phyloP scores from a whole-genome alignment of 2,888 invertebrate species.

The Drosophila algonquin region DNA sequence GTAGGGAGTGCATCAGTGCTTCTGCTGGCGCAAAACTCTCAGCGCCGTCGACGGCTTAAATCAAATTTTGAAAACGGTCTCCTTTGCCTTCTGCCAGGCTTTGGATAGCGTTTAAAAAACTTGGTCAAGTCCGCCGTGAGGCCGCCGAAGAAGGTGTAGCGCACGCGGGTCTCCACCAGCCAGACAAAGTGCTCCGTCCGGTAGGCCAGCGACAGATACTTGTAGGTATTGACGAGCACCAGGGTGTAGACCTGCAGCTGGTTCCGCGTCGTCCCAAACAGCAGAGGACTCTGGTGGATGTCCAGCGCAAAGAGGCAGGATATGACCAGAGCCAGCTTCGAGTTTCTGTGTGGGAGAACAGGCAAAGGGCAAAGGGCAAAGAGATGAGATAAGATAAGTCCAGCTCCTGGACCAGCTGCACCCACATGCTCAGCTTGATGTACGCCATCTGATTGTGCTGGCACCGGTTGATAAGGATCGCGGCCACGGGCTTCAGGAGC shows the following conservation, averaged over 20 bases:
- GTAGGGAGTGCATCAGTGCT: constrained; percentile 1
- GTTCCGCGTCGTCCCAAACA: constrained; percentile 30
- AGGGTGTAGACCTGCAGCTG: constrained; percentile 49
- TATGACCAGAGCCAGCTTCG: constrained; percentile 58
- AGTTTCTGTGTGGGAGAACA: constrained; percentile 45
- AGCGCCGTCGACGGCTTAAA: constrained; percentile 40
- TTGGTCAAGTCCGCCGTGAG: constrained; percentile 55
- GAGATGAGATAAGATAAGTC: too few species aligned
- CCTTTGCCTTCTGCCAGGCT: neutral
- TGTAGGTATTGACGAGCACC: constrained; percentile 43
- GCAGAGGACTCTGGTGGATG: constrained; percentile 25
- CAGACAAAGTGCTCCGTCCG: constrained; percentile 59
- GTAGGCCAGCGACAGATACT: constrained; percentile 43
- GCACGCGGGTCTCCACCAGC: constrained; percentile 51
- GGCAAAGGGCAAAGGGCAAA: too few species aligned
- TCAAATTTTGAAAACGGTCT: constrained; percentile 45
- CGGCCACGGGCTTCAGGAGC: constrained; percentile 59
- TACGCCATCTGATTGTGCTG: constrained; percentile 52
- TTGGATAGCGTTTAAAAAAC: constrained; percentile 37
- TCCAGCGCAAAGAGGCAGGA: constrained; percentile 50
- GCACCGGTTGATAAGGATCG: constrained; percentile 62
- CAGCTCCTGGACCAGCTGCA: neutral
- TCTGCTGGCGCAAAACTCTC: neutral
- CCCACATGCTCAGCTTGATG: constrained; percentile 66
- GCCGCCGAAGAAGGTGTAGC: constrained; percentile 63